Base-by-base conservation (phyloP, 2,113 vertebrate species). In the Oreotragus oreotragus region DNA sequence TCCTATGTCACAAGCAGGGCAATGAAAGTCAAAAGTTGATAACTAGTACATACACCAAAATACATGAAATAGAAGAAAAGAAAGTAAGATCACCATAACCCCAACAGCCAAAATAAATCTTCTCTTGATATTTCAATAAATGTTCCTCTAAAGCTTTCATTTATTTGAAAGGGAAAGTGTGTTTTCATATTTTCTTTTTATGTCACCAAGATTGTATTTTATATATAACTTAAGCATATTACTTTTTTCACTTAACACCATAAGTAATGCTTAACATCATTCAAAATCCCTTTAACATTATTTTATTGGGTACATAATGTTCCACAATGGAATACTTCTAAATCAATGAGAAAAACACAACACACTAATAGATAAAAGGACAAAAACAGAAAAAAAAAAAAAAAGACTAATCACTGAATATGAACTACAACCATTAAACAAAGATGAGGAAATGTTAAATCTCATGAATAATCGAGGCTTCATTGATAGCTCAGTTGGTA, bases 221-320 rank as follows among this genome's bases (percentile, higher is more conserved):
- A 60, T 13, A 76, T 47, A 60, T 13, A 27, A 91, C 16, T 39
- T 60, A 86, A 89, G 7, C 53, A 4, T 51, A 15, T 73, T 86
- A 10, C 11, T 49, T 19, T 90, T 97, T 95, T 58, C 17, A 89
- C 8, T 91, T 93, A 36, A 47, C 0, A 57, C 84, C 28, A 45
- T 53, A 53, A 55, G 11, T 70, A 28, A 36, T 10, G 3, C 27
- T 51, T 95, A 30, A 33, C n/a, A 60, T 60, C n/a, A 86, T 58
- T 85, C 58, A 83, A 92, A 77, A 73, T 57, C 43, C 0, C 19
- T 27, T 89, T 39, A 49, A 86, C 7, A 23, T 80, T 21, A 55
- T 96, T 88, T 96, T 96, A 36, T n/a, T 39, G 21, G 33, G 83
- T 84, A 53, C 3, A 60, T 95, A 97, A 84, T 97, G 96, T 96